phyloP scores from a whole-genome alignment of 2,888 invertebrate genomes.

The Aspidiotus destructor region DNA sequence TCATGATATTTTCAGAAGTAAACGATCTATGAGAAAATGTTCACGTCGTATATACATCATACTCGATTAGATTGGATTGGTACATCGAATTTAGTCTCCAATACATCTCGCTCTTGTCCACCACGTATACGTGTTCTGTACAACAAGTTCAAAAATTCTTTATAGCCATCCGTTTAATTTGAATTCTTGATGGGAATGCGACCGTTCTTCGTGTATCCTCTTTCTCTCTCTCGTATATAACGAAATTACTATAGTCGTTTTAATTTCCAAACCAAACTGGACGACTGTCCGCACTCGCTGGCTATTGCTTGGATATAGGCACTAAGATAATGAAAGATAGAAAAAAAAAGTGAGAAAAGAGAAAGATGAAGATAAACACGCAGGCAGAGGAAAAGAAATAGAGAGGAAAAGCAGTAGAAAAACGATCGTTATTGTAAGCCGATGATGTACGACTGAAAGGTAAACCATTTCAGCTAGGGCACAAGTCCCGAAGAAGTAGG shows the following conservation, averaged over 20 bases:
- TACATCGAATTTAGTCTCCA: no score
- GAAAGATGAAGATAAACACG: not conserved
- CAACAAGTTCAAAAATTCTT: no score
- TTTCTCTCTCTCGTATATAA: not conserved
- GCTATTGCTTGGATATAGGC: no score
- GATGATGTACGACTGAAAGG: conserved; percentile 4
- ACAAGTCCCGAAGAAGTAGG: conserved; percentile 10
- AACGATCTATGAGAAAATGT: no score
- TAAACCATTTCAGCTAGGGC: conserved; percentile 2
- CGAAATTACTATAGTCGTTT: not conserved
- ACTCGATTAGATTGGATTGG: no score
- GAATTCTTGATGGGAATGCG: conserved; percentile 1
- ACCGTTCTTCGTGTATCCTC: not conserved
- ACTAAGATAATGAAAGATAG: not conserved
- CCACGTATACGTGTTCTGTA: no score
- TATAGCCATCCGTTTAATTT: no score
- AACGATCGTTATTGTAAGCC: conserved; percentile 4
- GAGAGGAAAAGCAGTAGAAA: conserved; percentile 1
- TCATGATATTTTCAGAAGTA: no score
- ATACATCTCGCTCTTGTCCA: no score
- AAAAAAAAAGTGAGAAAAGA: not conserved
- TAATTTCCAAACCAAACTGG: not conserved
- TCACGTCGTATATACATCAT: no score
- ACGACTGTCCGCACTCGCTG: not conserved
- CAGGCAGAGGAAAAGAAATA: not conserved